Conservation (phyloP, 2,888 invertebrate genomes). For the Biston stratarius region DNA sequence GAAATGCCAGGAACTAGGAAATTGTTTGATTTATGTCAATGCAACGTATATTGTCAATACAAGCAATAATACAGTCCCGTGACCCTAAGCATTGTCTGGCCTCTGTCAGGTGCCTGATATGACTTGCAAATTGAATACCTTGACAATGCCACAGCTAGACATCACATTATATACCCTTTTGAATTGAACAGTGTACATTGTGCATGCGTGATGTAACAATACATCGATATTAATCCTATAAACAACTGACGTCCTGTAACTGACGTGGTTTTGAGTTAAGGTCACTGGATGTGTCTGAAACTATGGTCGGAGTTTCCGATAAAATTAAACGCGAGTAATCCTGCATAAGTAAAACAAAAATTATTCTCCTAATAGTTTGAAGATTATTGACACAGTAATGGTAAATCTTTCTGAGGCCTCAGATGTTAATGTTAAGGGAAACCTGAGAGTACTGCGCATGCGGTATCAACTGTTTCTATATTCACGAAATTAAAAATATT, state of each 20-base stretch:
- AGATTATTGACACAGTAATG: too few species aligned
- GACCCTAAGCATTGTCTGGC: constrained; percentile 25
- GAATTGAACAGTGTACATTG: constrained; percentile 3
- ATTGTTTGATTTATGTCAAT: background rate
- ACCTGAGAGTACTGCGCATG: too few species aligned
- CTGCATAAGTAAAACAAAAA: too few species aligned
- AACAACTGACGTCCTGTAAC: background rate
- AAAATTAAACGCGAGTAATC: too few species aligned
- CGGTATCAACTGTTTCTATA: too few species aligned
- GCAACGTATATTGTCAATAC: background rate
- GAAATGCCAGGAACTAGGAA: background rate
- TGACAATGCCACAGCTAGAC: constrained; percentile 7
- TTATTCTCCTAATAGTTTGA: background rate
- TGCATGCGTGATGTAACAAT: background rate
- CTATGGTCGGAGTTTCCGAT: too few species aligned
- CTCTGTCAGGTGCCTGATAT: constrained; percentile 16
- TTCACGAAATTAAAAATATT: too few species aligned
- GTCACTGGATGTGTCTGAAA: too few species aligned
- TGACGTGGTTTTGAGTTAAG: too few species aligned
- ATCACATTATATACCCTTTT: constrained; percentile 17
- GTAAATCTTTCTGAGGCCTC: too few species aligned
- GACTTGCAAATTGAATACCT: constrained; percentile 25
- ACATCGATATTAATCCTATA: constrained; percentile 3
- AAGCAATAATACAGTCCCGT: constrained; percentile 6
- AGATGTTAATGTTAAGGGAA: too few species aligned